A percentile compares a stretch with the other conserved stretches of the same genome.
These are phyloP conservation scores for Siniperca chuatsi DNA, from an alignment of 2,113 vertebrate genomes.

Conservation along the genomic window DNA sequence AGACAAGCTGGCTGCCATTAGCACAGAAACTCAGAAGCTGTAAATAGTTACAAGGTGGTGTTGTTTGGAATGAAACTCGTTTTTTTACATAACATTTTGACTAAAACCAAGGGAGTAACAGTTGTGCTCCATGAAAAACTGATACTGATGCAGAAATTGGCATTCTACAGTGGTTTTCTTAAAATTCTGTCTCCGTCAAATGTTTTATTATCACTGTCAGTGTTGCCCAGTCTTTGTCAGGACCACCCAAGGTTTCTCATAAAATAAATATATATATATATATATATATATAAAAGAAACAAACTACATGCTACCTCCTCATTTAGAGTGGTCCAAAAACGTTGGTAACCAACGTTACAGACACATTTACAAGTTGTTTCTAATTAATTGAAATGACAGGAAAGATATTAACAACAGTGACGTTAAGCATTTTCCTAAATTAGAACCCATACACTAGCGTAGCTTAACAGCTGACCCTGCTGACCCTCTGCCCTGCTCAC, in stretches of 20 bases:
- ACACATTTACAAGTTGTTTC: background rate
- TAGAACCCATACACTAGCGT: background rate
- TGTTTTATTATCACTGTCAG: too few species aligned
- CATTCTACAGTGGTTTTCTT: background rate
- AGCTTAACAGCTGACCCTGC: background rate
- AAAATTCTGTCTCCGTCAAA: background rate
- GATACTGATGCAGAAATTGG: too few species aligned
- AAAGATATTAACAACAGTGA: background rate
- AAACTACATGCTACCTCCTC: background rate
- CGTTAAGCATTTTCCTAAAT: background rate
- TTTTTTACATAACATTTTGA: background rate
- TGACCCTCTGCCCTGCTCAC: background rate
- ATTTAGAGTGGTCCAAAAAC: background rate
- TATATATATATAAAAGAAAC: too few species aligned
- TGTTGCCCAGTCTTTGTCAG: too few species aligned
- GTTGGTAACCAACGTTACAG: too few species aligned
- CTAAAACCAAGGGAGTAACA: background rate
- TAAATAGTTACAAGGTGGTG: conserved; percentile 5
- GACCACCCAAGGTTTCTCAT: too few species aligned
- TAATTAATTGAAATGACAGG: background rate
- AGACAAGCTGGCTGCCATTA: conserved; percentile 30
- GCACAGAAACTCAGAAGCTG: conserved; percentile 6
- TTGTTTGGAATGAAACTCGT: background rate
- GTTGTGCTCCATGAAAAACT: background rate
- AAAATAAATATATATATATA: too few species aligned